A percentile compares a stretch with the other conserved stretches of the same genome.
These are phyloP conservation scores for Thaumatotibia leucotreta DNA, from an alignment of 1,140 invertebrate genomes.

Conservation along the genomic window DNA sequence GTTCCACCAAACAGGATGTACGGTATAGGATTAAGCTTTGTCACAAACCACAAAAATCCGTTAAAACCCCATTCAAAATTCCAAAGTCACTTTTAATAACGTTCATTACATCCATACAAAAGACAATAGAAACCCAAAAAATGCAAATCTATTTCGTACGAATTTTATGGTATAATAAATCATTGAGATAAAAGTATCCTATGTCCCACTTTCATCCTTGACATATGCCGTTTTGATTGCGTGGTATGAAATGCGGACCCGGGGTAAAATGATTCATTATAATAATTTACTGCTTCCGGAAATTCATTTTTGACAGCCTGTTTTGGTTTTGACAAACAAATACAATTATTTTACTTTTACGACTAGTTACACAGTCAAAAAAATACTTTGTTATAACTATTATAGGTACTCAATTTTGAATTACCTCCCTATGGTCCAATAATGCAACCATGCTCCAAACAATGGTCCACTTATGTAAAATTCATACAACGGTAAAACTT, in stretches of 20 bases:
- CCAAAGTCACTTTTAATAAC: background rate
- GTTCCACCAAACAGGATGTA: no score
- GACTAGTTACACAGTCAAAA: no score
- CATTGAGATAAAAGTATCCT: constrained; percentile 47
- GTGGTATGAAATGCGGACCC: constrained; percentile 19
- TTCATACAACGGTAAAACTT: no score
- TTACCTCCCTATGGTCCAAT: no score
- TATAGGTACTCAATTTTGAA: no score
- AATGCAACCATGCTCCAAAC: no score
- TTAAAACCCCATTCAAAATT: background rate
- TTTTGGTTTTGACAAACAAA: no score
- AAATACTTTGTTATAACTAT: no score
- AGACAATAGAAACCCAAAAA: constrained; percentile 22
- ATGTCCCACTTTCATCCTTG: constrained; percentile 23
- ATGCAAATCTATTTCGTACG: constrained; percentile 38
- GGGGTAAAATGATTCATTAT: background rate
- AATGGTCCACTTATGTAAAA: no score
- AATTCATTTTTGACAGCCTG: constrained; percentile 7
- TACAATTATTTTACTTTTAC: no score
- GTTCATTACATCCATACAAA: background rate
- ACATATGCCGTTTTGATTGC: constrained; percentile 33
- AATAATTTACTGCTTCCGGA: constrained; percentile 4
- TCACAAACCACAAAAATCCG: background rate
- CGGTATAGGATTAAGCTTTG: no score
- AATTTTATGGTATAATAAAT: constrained; percentile 51